A percentile compares a stretch with the other conserved stretches of the same genome.
These are phyloP conservation scores for Xestia sexstrigata DNA, from an alignment of 2,888 invertebrate genomes.

Conservation along the genomic window DNA sequence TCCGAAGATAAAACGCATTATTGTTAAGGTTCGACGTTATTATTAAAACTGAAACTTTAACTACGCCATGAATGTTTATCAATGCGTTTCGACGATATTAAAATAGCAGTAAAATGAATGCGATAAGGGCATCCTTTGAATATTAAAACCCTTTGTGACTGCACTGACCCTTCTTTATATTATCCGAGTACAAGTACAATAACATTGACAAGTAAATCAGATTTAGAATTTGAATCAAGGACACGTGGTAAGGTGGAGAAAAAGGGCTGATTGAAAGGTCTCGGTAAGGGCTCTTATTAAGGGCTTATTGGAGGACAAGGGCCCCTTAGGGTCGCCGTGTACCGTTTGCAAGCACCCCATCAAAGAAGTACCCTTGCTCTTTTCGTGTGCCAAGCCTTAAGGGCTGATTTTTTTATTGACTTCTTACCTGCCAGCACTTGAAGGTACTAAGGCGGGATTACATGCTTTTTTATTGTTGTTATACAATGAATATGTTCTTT, in stretches of 20 bases:
- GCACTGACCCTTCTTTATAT: conserved; percentile 83
- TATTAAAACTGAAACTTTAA: conserved; percentile 77
- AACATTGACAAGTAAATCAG: conserved; percentile 85
- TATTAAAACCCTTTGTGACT: conserved; percentile 77
- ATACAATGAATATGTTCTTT: conserved; percentile 67
- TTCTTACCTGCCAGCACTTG: conserved; percentile 78
- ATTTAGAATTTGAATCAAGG: conserved; percentile 87
- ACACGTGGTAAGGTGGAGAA: conserved; percentile 85
- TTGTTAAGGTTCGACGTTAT: conserved; percentile 49
- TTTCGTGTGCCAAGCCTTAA: conserved; percentile 83
- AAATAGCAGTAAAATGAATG: conserved; percentile 77
- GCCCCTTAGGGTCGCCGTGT: conserved; percentile 73
- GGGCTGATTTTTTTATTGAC: conserved; percentile 76
- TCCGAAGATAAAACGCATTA: conserved; percentile 49
- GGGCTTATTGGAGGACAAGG: conserved; percentile 87
- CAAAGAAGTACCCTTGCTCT: conserved; percentile 87
- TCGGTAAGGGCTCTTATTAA: conserved; percentile 85
- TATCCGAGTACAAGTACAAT: conserved; percentile 79
- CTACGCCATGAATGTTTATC: conserved; percentile 82
- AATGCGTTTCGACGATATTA: conserved; percentile 78
- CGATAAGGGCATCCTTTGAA: conserved; percentile 83
- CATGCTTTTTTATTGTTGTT: conserved; percentile 69
- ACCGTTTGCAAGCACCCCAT: conserved; percentile 80
- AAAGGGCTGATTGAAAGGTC: conserved; percentile 84
- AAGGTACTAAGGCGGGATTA: conserved; percentile 72